A percentile compares a stretch with the other conserved stretches of the same genome.
Conservation (phyloP, 1,140 invertebrate species). For the Aphaenogaster floridana region DNA sequence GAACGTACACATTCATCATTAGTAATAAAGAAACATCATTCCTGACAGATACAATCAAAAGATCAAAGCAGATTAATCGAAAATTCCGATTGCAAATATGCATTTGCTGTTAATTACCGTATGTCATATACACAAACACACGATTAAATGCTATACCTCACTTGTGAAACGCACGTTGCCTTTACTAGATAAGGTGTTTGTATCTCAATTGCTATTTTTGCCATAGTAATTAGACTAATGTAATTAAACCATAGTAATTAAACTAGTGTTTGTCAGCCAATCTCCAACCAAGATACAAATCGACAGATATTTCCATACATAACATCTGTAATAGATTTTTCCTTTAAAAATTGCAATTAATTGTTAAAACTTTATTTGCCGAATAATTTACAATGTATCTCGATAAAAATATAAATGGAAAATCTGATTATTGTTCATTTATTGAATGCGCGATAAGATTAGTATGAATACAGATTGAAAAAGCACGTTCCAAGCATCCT, state of each 20-base stretch:
- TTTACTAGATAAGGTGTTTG: conserved; percentile 10
- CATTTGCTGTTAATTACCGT: background rate
- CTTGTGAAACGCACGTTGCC: conserved; percentile 28
- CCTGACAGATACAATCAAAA: background rate
- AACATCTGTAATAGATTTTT: background rate
- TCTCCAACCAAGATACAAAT: background rate
- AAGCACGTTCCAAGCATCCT: background rate
- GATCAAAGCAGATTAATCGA: background rate
- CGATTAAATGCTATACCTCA: background rate
- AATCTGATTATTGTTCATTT: conserved; percentile 2
- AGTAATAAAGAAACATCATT: background rate
- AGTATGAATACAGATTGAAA: background rate
- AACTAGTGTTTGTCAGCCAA: background rate
- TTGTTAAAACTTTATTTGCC: background rate
- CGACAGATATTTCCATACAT: background rate
- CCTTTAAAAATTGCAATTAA: background rate
- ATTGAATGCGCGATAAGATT: conserved; percentile 10
- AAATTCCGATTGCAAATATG: background rate
- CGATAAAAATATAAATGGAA: background rate
- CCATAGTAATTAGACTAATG: background rate
- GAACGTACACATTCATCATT: background rate
- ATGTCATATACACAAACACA: background rate
- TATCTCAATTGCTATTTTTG: background rate
- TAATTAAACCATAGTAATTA: background rate
- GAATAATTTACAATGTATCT: background rate